Evolutionary conservation across 2,113 vertebrate genomes (phyloP), one percentile per base, ranked within the genome.

Genomic region (Lepus americanus): DNA sequence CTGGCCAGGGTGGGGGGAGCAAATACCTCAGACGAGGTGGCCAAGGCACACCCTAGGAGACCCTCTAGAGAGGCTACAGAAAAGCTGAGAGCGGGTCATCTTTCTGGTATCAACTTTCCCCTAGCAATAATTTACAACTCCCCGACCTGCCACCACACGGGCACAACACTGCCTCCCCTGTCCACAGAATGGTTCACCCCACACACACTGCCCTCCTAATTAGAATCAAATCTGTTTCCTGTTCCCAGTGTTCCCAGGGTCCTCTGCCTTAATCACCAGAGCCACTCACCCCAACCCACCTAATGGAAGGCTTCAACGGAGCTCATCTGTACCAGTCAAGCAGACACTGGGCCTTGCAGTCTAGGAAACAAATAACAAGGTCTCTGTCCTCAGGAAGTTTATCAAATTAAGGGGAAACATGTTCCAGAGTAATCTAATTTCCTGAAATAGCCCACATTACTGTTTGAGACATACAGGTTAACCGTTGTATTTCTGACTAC

Each of bases 151-250:
- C 66, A 64, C 74, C 25, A 16, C 6, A 12, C 1, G 73, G 80
- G 55, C 44, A 79, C 33, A 61, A 93, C 95, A 97, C 86, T 95
- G 33, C 69, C 67, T 79, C 95, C 94, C 95, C 96, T 96, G 89
- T 94, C 67, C 66, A 88, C 88, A 82, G 1, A 22, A 92, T 95
- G 89, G 94, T 95, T 80, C 80, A 61, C 27, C 83, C 95, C 90
- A 86, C 51, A 4, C 88, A 64, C 95, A 96, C 86, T 92, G 87
- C 61, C 33, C 64, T 70, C 92, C 92, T 96, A 97, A 97, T 97
- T 90, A 96, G 96, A 96, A 95, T 95, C 97, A 85, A 97, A 97
- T 19, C 14, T 96, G 97, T 90, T 97, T 96, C 96, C 95, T 96
- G 94, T 92, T 90, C 93, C 76, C 91, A 87, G 67, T 61, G 93